A percentile compares a stretch with the other conserved stretches of the same genome.
These are phyloP conservation scores for Aegithalos caudatus DNA, from an alignment of 2,113 vertebrate genomes.

Conservation along the genomic window DNA sequence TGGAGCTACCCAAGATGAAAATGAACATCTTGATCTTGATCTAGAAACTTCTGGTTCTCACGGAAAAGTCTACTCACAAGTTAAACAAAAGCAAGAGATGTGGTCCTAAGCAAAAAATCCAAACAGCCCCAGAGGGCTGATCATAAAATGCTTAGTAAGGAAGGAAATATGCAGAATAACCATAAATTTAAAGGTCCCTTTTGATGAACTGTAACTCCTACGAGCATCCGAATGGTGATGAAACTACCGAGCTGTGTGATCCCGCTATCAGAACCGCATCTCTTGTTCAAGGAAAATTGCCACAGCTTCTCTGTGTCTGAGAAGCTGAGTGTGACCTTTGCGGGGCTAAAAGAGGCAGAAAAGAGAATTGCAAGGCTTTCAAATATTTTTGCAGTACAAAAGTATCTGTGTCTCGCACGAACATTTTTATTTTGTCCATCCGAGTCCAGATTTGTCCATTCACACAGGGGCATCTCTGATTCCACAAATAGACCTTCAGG, in stretches of 20 bases:
- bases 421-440: neutral
- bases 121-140: neutral
- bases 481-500: neutral
- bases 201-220: conserved; percentile 12
- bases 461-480: neutral
- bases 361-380: neutral
- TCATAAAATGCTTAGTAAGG: neutral
- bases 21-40: neutral
- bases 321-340: neutral
- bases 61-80: neutral
- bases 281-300: neutral
- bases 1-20: neutral
- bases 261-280: neutral
- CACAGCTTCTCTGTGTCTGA: neutral
- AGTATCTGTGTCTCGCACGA: rapidly evolving
- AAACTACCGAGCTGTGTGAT: neutral
- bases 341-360: neutral
- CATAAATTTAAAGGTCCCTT: conserved; percentile 8
- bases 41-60: neutral
- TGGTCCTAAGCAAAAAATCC: neutral
- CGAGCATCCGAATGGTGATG: neutral
- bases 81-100: neutral
- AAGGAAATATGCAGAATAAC: neutral
- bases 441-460: neutral
- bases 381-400: neutral